These are phyloP conservation scores for Drosophila bunnanda DNA, from an alignment of 2,888 invertebrate species.

Conservation along the genomic window DNA sequence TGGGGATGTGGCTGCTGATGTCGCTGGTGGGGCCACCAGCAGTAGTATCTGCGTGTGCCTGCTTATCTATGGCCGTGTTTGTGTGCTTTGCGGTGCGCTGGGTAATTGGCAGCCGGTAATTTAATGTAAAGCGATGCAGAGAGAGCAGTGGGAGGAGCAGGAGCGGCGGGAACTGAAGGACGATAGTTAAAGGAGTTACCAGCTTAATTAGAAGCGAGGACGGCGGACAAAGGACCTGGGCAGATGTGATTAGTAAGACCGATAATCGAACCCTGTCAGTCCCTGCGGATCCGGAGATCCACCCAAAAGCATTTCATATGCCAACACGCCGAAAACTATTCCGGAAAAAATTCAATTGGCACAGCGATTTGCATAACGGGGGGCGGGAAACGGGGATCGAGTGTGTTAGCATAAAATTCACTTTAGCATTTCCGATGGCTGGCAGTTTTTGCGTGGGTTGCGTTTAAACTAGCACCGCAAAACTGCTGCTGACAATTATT, in stretches of 20 bases:
- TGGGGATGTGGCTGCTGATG: constrained; percentile 6
- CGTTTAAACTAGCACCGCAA: constrained; percentile 66
- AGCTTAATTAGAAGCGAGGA: constrained; percentile 33
- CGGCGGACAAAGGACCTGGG: constrained; percentile 16
- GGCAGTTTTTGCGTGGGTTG: constrained; percentile 63
- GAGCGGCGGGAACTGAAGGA: constrained; percentile 2
- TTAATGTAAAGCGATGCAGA: constrained; percentile 50
- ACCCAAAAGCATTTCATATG: constrained; percentile 6
- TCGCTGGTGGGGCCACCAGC: constrained; percentile 4
- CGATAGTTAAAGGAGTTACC: constrained; percentile 29
- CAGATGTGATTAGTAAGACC: constrained; percentile 28
- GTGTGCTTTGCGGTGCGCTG: constrained; percentile 47
- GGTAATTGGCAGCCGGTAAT: constrained; percentile 67
- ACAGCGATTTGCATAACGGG: constrained; percentile 18
- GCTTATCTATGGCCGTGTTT: constrained; percentile 38
- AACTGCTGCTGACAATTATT: constrained; percentile 79
- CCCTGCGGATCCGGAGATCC: constrained; percentile 1
- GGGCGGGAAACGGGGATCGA: constrained; percentile 8
- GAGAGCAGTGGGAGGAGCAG: not conserved
- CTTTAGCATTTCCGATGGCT: constrained; percentile 68
- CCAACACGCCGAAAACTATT: constrained; percentile 10
- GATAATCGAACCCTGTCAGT: constrained; percentile 26
- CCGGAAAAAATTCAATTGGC: constrained; percentile 29
- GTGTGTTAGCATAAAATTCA: constrained; percentile 70
- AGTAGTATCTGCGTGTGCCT: constrained; percentile 18